Evolutionary conservation across 2,888 invertebrate genomes (phyloP).

Genomic region (Metellina segmentata): DNA sequence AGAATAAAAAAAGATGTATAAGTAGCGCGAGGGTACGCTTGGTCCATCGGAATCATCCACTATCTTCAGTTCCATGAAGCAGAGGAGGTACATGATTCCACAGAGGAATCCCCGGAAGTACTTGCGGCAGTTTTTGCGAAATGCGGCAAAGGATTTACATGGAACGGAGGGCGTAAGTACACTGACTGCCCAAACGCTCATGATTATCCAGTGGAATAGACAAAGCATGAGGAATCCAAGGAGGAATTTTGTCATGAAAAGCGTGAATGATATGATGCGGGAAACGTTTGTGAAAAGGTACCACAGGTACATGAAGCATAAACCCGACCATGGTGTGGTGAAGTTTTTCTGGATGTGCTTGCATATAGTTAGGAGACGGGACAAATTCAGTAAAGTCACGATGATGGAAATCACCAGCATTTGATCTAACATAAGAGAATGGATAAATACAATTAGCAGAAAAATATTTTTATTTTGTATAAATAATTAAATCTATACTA

Average conservation of each 20-base stretch:
- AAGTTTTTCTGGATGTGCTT: constrained; percentile 70
- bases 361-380: constrained; percentile 59
- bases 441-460: neutral
- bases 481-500: too few species aligned
- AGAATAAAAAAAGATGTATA: constrained; percentile 67
- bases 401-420: constrained; percentile 52
- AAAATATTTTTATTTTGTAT: neutral
- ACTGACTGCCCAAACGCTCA: constrained; percentile 72
- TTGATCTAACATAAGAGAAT: constrained; percentile 43
- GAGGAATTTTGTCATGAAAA: constrained; percentile 80
- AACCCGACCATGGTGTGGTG: constrained; percentile 84
- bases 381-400: constrained; percentile 55
- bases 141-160: constrained; percentile 30
- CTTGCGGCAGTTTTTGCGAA: constrained; percentile 58
- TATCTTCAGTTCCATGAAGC: constrained; percentile 65
- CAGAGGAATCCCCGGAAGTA: constrained; percentile 53
- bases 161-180: constrained; percentile 53
- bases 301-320: constrained; percentile 90
- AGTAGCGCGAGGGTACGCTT: constrained; percentile 66
- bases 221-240: constrained; percentile 70
- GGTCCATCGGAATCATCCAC: constrained; percentile 53
- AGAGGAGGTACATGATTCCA: constrained; percentile 67
- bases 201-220: constrained; percentile 69
- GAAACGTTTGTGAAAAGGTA: constrained; percentile 88
- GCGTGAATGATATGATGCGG: constrained; percentile 79